A percentile compares a stretch with the other conserved stretches of the same genome.
These are phyloP conservation scores for Zingel zingel DNA, from an alignment of 2,113 vertebrate genomes.

Conservation along the genomic window DNA sequence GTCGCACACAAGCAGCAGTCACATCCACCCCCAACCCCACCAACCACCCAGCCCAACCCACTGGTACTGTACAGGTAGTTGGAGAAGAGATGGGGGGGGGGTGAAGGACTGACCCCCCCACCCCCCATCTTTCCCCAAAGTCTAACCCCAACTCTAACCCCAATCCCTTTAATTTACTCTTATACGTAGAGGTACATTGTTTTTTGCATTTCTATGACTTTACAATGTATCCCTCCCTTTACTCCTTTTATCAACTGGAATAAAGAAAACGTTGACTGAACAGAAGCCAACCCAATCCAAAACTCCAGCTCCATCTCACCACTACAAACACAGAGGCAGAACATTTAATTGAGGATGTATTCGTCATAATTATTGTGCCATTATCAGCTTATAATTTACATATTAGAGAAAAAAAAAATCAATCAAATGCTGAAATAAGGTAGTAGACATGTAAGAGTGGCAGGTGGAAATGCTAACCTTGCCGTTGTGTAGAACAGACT, in stretches of 20 bases:
- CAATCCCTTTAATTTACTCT: constrained; percentile 12
- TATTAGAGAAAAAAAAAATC: constrained; percentile 21
- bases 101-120: constrained; percentile 36
- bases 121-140: constrained; percentile 59
- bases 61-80: constrained; percentile 35
- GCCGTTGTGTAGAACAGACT: constrained; percentile 69
- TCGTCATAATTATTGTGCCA: constrained; percentile 29
- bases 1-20: constrained; percentile 94
- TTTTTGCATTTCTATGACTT: constrained; percentile 10
- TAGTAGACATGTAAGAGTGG: constrained; percentile 42
- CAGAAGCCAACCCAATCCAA: constrained; percentile 50
- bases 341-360: constrained; percentile 12
- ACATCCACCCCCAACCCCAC: constrained; percentile 74
- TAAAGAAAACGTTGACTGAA: constrained; percentile 50
- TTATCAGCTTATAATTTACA: constrained; percentile 30
- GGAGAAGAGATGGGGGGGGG: constrained; percentile 52
- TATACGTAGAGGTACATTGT: neutral
- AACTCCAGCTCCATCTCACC: constrained; percentile 46
- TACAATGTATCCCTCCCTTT: constrained; percentile 21
- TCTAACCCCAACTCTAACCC: neutral
- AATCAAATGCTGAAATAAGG: constrained; percentile 42
- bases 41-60: constrained; percentile 49
- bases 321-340: constrained; percentile 37
- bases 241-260: constrained; percentile 17
- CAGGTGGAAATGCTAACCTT: constrained; percentile 90